phyloP scores from a whole-genome alignment of 2,797 vertebrate species.

The Hozukius guyotensis region DNA sequence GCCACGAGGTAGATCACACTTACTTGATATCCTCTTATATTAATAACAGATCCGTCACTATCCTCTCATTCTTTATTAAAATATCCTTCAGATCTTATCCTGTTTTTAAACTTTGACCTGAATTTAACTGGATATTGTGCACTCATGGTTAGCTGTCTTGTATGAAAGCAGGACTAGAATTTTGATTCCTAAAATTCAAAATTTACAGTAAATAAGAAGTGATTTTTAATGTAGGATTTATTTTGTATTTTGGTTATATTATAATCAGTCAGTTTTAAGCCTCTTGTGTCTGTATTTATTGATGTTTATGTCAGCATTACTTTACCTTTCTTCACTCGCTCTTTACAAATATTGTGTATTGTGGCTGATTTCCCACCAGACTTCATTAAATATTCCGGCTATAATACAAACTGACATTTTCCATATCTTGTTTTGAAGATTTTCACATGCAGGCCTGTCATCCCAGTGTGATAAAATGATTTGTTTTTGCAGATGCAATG shows the following conservation, averaged over 20 bases:
- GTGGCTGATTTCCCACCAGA: background rate
- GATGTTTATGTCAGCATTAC: background rate
- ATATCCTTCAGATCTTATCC: background rate
- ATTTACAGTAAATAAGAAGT: background rate
- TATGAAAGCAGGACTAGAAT: background rate
- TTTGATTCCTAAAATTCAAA: background rate
- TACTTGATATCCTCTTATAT: background rate
- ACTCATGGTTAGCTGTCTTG: background rate
- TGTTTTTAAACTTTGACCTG: background rate
- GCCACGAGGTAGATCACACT: constrained; percentile 84
- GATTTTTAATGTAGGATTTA: background rate
- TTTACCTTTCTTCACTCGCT: background rate
- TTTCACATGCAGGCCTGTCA: background rate
- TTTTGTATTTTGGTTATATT: background rate
- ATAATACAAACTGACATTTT: background rate
- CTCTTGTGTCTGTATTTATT: background rate
- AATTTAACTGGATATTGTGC: background rate
- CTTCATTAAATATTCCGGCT: background rate
- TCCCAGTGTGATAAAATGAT: background rate
- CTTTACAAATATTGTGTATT: background rate
- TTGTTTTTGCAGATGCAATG: background rate
- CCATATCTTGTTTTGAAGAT: background rate
- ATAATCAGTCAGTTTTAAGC: background rate
- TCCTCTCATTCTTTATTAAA: background rate
- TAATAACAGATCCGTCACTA: background rate